phyloP scores from a whole-genome alignment of 2,888 invertebrate genomes.

The Neoitamus cyanurus region DNA sequence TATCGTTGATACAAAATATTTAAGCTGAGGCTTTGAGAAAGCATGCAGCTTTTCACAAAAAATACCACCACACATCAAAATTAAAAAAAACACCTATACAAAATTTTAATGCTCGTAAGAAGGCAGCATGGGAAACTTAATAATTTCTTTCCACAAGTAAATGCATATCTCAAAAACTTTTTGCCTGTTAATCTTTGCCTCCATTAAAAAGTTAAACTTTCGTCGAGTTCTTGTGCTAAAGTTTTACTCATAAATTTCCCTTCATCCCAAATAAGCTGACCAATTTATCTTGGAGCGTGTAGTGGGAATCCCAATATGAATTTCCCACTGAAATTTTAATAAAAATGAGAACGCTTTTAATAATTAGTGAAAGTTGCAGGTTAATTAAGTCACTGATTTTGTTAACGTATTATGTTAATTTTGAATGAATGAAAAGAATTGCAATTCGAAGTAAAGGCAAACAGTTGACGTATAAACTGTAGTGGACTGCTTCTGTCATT shows the following conservation, averaged over 20 bases:
- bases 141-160: conserved; percentile 12
- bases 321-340: conserved; percentile 8
- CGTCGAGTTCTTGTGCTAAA: conserved; percentile 24
- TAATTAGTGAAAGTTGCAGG: not conserved
- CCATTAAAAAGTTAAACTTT: conserved; percentile 34
- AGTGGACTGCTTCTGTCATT: no score
- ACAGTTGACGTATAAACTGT: no score
- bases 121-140: not conserved
- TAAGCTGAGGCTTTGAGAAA: not conserved
- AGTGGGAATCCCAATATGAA: not conserved
- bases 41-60: not conserved
- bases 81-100: not conserved
- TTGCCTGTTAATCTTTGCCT: conserved; percentile 21
- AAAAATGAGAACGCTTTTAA: conserved; percentile 8
- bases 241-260: conserved; percentile 27
- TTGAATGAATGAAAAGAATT: no score
- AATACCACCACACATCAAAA: not conserved
- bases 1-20: not conserved
- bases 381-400: no score
- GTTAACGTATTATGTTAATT: not conserved
- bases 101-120: conserved; percentile 1
- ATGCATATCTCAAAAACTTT: conserved; percentile 26
- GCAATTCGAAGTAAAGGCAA: no score
- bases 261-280: conserved; percentile 19
- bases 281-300: conserved; percentile 18